Evolutionary conservation across 2,888 invertebrate genomes (phyloP), one percentile per base, ranked within the genome.

Genomic region (Xylocampa areola): DNA sequence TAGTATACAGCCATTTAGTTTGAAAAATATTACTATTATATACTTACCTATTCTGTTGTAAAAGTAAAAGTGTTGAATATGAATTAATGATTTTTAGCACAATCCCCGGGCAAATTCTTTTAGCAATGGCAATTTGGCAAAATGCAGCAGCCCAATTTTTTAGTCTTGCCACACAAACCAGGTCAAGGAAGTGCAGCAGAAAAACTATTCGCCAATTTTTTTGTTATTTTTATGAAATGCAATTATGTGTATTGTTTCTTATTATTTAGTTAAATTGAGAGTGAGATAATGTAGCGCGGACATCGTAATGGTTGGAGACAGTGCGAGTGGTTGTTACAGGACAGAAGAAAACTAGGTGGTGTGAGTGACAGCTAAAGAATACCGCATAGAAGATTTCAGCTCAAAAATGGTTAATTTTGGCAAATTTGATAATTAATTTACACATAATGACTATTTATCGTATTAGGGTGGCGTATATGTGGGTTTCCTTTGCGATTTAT

Each of bases 131-230:
- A 52, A 65, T 50, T 66, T 54, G 5, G 13, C 60, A 41, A 51
- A 71, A 65, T 64, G 52, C 61, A 70, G 65, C 23, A 64, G 16
- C 32, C 52, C 19, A 59, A 51, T 79, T 84, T 66, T 87, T 71
- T 68, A 68, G 44, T 66, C 77, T 88, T 73, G 84, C 79, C 81
- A 89, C 86, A 67, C 76, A 75, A 82, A 72, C 72, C 82, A 86
- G 89, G 87, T 89, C 89, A 90, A 91, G 90, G 87, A 92, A 91
- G 90, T 92, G 90, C 89, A 88, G 84, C 51, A 73, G 77, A 82
- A 79, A 80, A 68, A 76, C 74, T 80, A 80, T 73, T 85, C 77
- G 77, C 83, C 75, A 84, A 85, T 86, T 85, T 87, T 84, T 89
- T 84, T 85, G 84, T 79, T 84, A 79, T 87, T 87, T 87, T 84